These are phyloP conservation scores for Zaprionus tsacasi DNA, from an alignment of 1,140 invertebrate genomes.

Conservation along the genomic window DNA sequence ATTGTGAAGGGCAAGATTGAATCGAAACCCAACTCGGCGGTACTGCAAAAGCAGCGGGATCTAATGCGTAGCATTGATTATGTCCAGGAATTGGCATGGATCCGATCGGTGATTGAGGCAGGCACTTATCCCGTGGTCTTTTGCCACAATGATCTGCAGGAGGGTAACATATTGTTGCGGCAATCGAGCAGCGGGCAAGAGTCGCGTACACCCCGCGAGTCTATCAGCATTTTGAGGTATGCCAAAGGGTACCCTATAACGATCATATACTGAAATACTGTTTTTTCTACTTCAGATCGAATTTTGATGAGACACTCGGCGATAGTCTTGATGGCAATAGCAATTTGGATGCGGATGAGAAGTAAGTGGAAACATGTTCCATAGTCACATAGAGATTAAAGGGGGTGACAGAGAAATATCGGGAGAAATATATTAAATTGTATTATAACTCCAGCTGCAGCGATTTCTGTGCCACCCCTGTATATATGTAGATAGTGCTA, in stretches of 20 bases:
- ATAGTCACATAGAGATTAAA: neutral
- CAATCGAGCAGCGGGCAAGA: slow-evolving; percentile 34
- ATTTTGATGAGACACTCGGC: slow-evolving; percentile 67
- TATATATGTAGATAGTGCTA: slow-evolving; percentile 7
- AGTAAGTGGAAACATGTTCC: slow-evolving; percentile 51
- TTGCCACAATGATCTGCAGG: slow-evolving; percentile 99
- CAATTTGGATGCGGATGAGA: slow-evolving; percentile 61
- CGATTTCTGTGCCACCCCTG: too few species aligned
- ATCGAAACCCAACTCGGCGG: slow-evolving; percentile 55
- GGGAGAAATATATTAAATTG: too few species aligned
- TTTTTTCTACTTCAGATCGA: slow-evolving; percentile 45
- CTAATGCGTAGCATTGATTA: slow-evolving; percentile 85
- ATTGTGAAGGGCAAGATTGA: slow-evolving; percentile 73
- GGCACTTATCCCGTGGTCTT: slow-evolving; percentile 95
- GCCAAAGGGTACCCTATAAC: neutral
- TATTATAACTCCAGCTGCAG: too few species aligned
- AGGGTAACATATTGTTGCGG: slow-evolving; percentile 88
- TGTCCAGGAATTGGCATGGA: slow-evolving; percentile 87
- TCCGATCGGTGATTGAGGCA: slow-evolving; percentile 86
- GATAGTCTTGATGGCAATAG: slow-evolving; percentile 71
- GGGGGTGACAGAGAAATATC: too few species aligned
- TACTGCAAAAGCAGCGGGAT: slow-evolving; percentile 65
- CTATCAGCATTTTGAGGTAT: slow-evolving; percentile 61
- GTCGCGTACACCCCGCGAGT: slow-evolving; percentile 52
- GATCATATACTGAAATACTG: neutral